Percentiles rank a stretch among this genome's conserved stretches.
phyloP scores from a whole-genome alignment of 2,113 vertebrate species.

The Amblyopsis rosae region DNA sequence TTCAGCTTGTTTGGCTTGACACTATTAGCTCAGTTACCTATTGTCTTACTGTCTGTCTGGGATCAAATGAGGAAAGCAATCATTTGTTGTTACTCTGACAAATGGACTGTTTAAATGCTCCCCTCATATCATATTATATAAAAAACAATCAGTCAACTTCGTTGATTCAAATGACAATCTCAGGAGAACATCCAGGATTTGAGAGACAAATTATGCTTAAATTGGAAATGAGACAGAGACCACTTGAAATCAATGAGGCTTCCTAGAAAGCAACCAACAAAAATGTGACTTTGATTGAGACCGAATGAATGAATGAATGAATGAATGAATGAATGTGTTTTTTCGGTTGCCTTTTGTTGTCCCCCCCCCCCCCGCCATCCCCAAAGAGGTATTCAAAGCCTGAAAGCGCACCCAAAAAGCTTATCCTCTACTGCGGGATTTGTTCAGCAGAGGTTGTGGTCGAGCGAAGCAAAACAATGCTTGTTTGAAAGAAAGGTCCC shows the following conservation, averaged over 20 bases:
- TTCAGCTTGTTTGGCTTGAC: conserved; percentile 29
- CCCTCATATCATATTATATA: conserved; percentile 46
- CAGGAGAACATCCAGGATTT: conserved; percentile 26
- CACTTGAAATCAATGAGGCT: conserved; percentile 39
- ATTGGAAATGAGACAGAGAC: conserved; percentile 43
- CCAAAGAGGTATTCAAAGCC: not conserved
- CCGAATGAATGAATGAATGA: too few relatives aligned
- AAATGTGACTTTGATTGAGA: conserved; percentile 48
- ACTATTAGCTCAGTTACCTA: conserved; percentile 26
- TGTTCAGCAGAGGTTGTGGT: conserved; percentile 23
- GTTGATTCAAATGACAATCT: conserved; percentile 40
- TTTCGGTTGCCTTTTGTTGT: conserved; percentile 35
- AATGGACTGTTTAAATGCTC: conserved; percentile 48
- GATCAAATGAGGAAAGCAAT: conserved; percentile 17
- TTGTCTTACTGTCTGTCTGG: conserved; percentile 17
- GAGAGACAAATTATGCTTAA: conserved; percentile 58
- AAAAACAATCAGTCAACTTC: conserved; percentile 55
- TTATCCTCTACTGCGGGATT: not conserved
- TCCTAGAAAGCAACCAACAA: conserved; percentile 29
- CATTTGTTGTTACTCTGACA: conserved; percentile 18
- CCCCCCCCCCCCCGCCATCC: too few relatives aligned
- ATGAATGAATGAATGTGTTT: not conserved
- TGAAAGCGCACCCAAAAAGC: not conserved
- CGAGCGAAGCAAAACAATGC: conserved; percentile 11
- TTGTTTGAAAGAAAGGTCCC: conserved; percentile 3